Evolutionary conservation across 2,888 invertebrate genomes (phyloP).

Genomic region (Campopleginae sp.): DNA sequence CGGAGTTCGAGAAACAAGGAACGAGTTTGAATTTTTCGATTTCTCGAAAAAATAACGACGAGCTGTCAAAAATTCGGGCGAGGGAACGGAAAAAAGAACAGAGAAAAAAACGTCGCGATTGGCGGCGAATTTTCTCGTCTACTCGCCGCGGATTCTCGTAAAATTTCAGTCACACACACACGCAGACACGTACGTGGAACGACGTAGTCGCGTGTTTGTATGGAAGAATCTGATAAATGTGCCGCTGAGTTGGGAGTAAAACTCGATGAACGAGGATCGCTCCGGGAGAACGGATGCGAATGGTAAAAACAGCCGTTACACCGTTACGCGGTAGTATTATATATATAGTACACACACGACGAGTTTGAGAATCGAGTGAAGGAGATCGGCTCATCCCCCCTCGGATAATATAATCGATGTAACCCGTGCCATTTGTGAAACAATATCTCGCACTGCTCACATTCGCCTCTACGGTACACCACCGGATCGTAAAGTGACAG

Average conservation of each 20-base stretch:
- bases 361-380: conserved; percentile 34
- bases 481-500: conserved; percentile 66
- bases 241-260: conserved; percentile 14
- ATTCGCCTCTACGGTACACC: conserved; percentile 4
- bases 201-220: background rate
- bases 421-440: conserved; percentile 68
- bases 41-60: background rate
- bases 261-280: conserved; percentile 37
- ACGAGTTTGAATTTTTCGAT: background rate
- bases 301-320: conserved; percentile 64
- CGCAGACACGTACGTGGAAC: background rate
- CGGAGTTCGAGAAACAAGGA: background rate
- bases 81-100: background rate
- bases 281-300: conserved; percentile 58
- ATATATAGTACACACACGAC: conserved; percentile 45
- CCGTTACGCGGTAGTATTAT: conserved; percentile 61
- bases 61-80: background rate
- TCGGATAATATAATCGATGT: conserved; percentile 28
- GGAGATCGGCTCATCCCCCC: conserved; percentile 6
- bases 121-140: background rate
- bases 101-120: background rate
- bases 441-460: conserved; percentile 21
- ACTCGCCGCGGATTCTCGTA: background rate
- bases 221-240: conserved; percentile 20
- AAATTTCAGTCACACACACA: background rate